Conservation (phyloP, 2,888 invertebrate genomes). For the Arctia plantaginis region DNA sequence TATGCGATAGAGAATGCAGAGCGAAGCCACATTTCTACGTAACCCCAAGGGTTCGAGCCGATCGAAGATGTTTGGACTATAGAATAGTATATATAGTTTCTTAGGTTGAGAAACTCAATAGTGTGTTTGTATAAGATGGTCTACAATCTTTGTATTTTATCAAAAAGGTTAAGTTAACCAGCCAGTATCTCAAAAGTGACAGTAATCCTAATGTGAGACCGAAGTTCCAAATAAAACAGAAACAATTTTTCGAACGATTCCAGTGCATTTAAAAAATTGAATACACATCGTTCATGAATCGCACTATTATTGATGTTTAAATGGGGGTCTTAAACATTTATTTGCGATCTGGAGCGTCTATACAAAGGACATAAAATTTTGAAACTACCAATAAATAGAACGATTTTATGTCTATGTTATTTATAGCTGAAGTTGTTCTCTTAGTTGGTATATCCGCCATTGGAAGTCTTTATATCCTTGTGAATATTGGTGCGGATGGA, state of each 20-base stretch:
- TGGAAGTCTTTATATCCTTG: constrained; percentile 28
- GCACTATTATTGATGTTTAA: neutral
- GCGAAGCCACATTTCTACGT: no score
- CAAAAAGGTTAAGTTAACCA: neutral
- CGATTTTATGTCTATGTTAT: constrained; percentile 34
- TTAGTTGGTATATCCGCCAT: constrained; percentile 37
- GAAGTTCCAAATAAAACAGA: neutral
- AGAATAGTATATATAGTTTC: no score
- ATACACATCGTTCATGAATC: constrained; percentile 6
- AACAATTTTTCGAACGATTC: neutral
- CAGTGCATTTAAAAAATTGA: neutral
- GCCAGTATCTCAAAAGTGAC: neutral
- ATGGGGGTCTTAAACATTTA: neutral
- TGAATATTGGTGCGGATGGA: constrained; percentile 6
- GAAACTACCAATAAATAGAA: constrained; percentile 31
- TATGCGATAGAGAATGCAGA: no score
- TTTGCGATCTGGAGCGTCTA: neutral
- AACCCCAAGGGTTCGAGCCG: no score
- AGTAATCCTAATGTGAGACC: neutral
- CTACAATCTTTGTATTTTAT: neutral
- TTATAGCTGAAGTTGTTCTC: constrained; percentile 40
- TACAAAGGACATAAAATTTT: constrained; percentile 23
- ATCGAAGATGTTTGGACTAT: no score
- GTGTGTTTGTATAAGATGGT: neutral
- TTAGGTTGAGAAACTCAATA: no score